A percentile compares a stretch with the other conserved stretches of the same genome.
phyloP scores from a whole-genome alignment of 2,113 vertebrate genomes.

The Andinoacara biseriatus region DNA sequence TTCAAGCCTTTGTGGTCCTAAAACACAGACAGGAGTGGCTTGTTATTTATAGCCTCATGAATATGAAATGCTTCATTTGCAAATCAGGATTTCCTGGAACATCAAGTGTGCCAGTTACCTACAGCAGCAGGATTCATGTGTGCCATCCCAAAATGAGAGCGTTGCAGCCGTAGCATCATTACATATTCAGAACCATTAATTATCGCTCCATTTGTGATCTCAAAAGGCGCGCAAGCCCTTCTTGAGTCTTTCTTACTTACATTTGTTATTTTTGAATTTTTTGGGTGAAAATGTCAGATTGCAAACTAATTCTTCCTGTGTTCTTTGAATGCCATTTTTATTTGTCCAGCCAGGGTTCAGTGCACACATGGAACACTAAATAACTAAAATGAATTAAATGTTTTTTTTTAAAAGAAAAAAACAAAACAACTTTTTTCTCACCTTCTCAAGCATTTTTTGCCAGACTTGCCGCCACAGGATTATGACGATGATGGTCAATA shows the following conservation, averaged over 20 bases:
- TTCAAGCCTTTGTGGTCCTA: no score
- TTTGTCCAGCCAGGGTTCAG: background rate
- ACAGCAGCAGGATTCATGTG: no score
- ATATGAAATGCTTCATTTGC: no score
- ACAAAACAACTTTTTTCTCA: slow-evolving; percentile 41
- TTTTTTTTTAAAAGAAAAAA: background rate
- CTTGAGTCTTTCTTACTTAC: background rate
- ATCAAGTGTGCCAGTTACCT: no score
- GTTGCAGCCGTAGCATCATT: no score
- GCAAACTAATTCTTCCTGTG: background rate
- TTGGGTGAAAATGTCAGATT: background rate
- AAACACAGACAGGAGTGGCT: no score
- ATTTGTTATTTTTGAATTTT: background rate
- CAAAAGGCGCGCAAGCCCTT: no score
- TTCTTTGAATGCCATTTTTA: background rate
- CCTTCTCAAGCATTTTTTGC: slow-evolving; percentile 99
- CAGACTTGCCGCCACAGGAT: slow-evolving; percentile 98
- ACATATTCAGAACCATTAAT: no score
- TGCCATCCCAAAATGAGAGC: no score
- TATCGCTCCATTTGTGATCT: no score
- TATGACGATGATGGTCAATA: slow-evolving; percentile 93
- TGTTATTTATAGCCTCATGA: no score
- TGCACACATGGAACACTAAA: background rate
- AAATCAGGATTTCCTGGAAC: no score
- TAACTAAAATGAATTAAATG: background rate